phyloP scores from a whole-genome alignment of 2,888 invertebrate genomes.

The Hypolimnas misippus region DNA sequence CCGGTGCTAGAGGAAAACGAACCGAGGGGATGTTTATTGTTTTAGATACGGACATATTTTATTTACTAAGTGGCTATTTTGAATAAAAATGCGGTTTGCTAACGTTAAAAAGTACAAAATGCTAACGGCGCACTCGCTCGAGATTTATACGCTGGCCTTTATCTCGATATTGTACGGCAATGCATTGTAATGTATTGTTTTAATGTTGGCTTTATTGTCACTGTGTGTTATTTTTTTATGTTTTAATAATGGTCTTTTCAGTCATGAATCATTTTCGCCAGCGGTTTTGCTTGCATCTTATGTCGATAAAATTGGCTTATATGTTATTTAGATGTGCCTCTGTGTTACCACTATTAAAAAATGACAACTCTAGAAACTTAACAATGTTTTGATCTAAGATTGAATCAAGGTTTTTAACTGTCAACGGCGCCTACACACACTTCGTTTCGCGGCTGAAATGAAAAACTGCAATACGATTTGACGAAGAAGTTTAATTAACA shows the following conservation, averaged over 20 bases:
- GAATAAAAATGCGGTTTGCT: conserved; percentile 81
- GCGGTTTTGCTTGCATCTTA: not conserved
- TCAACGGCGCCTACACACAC: no score
- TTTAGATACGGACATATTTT: conserved; percentile 79
- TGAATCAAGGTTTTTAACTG: no score
- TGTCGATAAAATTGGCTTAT: no score
- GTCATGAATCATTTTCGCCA: not conserved
- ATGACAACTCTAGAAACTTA: no score
- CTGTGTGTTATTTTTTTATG: not conserved
- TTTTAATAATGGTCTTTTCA: not conserved
- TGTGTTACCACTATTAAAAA: no score
- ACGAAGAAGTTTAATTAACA: no score
- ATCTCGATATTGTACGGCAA: conserved; percentile 46
- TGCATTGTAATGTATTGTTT: conserved; percentile 21
- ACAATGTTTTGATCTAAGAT: no score
- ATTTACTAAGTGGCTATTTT: conserved; percentile 82
- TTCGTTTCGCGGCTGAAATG: no score
- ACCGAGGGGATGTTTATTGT: conserved; percentile 75
- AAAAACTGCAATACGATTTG: no score
- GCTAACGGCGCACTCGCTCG: conserved; percentile 47
- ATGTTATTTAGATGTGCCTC: no score
- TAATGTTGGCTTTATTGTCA: conserved; percentile 5
- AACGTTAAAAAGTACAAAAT: conserved; percentile 76
- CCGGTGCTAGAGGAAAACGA: conserved; percentile 61
- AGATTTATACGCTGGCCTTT: conserved; percentile 64